phyloP scores from a whole-genome alignment of 2,888 invertebrate genomes.

The Epistrophella euchroma region DNA sequence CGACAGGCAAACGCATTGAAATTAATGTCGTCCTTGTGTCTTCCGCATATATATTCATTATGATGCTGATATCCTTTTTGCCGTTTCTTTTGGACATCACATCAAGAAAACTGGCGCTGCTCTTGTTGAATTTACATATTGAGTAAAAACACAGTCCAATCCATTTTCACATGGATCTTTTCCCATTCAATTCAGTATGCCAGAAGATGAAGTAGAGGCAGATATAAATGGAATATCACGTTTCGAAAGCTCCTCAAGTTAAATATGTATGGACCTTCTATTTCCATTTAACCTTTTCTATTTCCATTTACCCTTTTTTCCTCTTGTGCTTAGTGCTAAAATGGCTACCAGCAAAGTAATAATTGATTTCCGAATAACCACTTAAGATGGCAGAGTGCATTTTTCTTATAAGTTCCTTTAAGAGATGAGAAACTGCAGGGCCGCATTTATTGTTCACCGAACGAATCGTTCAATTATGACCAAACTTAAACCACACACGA shows the following conservation, averaged over 20 bases:
- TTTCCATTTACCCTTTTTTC: not conserved
- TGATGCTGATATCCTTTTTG: slow-evolving; percentile 24
- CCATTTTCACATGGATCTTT: not conserved
- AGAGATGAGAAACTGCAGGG: slow-evolving; percentile 2
- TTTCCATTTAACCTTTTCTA: not conserved
- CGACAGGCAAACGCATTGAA: slow-evolving; percentile 55
- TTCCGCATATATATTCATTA: slow-evolving; percentile 29
- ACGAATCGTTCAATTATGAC: too few species aligned
- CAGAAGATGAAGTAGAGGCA: not conserved
- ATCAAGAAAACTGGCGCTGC: slow-evolving; percentile 9
- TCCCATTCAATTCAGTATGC: not conserved
- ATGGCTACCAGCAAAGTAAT: slow-evolving; percentile 25
- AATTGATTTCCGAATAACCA: slow-evolving; percentile 48
- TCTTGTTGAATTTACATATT: not conserved
- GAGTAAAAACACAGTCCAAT: not conserved
- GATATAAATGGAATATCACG: slow-evolving; percentile 23
- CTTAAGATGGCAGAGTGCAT: slow-evolving; percentile 49
- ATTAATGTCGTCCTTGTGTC: slow-evolving; percentile 51
- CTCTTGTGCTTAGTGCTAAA: not conserved
- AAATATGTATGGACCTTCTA: not conserved
- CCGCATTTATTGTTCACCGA: too few species aligned
- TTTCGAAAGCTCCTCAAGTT: not conserved
- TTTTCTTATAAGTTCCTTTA: slow-evolving; percentile 42
- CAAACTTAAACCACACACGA: too few species aligned
- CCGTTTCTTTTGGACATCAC: not conserved